These are phyloP conservation scores for Rotaria magnacalcarata DNA, from an alignment of 2,888 invertebrate genomes.

Conservation along the genomic window DNA sequence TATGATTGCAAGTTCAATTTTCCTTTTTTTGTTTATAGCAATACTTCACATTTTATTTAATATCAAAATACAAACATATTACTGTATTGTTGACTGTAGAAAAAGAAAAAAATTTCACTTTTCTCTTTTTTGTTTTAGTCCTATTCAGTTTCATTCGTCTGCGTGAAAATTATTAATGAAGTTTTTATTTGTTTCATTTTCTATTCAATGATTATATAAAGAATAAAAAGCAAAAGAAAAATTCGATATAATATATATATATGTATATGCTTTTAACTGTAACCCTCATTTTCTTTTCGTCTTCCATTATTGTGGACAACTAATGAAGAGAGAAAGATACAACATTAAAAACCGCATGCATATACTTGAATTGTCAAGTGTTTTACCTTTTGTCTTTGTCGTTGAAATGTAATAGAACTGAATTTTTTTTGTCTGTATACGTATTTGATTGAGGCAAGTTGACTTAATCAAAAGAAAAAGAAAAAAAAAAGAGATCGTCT, in stretches of 20 bases:
- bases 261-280: background rate
- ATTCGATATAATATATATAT: background rate
- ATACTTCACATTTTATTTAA: background rate
- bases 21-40: background rate
- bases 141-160: background rate
- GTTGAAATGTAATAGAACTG: slow-evolving; percentile 18
- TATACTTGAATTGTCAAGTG: slow-evolving; percentile 15
- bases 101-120: background rate
- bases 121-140: too few relatives aligned
- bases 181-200: background rate
- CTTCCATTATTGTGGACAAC: background rate
- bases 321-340: background rate
- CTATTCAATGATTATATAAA: background rate
- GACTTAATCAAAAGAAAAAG: background rate
- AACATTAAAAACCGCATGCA: slow-evolving; percentile 9
- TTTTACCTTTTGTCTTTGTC: slow-evolving; percentile 22
- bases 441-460: background rate
- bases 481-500: background rate
- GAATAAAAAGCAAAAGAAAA: background rate
- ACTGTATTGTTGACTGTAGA: background rate
- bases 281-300: background rate
- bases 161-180: background rate
- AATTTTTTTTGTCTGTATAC: background rate
- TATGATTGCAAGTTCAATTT: background rate
- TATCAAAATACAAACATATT: background rate